Percentiles rank a stretch among this genome's conserved stretches.
phyloP scores from a whole-genome alignment of 2,888 invertebrate genomes.

The Malthinus seriepunctatus region DNA sequence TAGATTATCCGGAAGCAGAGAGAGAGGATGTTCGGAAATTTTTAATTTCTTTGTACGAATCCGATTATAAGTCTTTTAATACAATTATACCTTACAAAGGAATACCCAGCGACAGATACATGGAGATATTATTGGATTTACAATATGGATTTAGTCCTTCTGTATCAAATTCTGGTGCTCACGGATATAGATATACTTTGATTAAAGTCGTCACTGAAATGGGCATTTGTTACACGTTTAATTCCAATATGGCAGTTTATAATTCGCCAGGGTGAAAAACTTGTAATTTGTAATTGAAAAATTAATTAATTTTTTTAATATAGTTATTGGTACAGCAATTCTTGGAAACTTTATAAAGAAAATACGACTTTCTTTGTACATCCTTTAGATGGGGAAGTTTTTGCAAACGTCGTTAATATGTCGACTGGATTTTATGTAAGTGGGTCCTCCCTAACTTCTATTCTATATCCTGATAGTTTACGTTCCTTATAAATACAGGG shows the following conservation, averaged over 20 bases:
- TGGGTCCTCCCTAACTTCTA: too few relatives aligned
- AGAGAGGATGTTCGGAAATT: constrained; percentile 61
- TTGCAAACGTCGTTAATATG: constrained; percentile 72
- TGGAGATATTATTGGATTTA: constrained; percentile 61
- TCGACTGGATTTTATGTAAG: constrained; percentile 68
- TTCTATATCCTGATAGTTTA: too few relatives aligned
- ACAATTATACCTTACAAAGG: constrained; percentile 59
- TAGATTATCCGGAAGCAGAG: constrained; percentile 47
- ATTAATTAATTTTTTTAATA: constrained; percentile 7
- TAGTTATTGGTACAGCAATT: constrained; percentile 63
- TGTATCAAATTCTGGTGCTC: constrained; percentile 47
- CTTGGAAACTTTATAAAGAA: constrained; percentile 58
- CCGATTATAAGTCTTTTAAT: constrained; percentile 65
- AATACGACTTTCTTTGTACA: constrained; percentile 63
- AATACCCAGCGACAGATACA: constrained; percentile 61
- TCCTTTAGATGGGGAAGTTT: constrained; percentile 76
- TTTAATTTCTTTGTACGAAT: constrained; percentile 60
- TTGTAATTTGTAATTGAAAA: too few relatives aligned
- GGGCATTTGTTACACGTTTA: constrained; percentile 71
- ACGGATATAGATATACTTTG: constrained; percentile 46
- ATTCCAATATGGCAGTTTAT: constrained; percentile 66
- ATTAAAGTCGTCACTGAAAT: constrained; percentile 68
- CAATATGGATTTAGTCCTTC: constrained; percentile 58
- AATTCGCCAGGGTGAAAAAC: constrained; percentile 58
- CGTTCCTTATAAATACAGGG: too few relatives aligned